phyloP scores from a whole-genome alignment of 92 coral and sea anemone species.

The Porites lobata region DNA sequence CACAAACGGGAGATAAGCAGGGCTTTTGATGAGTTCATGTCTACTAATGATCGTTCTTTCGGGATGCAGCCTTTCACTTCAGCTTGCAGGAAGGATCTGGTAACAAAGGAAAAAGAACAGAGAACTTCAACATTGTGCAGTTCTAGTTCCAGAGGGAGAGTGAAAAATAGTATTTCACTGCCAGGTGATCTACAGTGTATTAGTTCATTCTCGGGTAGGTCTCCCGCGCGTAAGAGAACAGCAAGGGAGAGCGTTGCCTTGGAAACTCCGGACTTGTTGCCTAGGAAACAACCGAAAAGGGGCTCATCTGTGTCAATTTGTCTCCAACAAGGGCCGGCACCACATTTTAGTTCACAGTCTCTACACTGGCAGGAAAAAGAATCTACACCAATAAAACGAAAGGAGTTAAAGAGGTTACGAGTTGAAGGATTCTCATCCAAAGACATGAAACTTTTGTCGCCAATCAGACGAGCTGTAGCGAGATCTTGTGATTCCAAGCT shows the following conservation, averaged over 20 bases:
- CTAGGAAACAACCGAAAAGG: constrained; percentile 26
- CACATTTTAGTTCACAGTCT: neutral
- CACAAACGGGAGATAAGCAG: neutral
- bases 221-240: neutral
- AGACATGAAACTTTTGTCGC: constrained; percentile 2
- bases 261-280: constrained; percentile 22
- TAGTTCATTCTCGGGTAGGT: neutral
- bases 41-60: neutral
- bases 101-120: neutral
- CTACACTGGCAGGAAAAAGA: neutral
- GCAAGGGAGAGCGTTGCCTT: constrained; percentile 22
- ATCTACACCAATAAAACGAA: constrained; percentile 21
- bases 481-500: neutral
- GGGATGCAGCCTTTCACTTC: no score
- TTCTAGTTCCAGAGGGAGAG: neutral
- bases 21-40: no score
- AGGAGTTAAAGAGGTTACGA: neutral
- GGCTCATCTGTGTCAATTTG: neutral
- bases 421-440: neutral
- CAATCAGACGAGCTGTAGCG: constrained; percentile 18
- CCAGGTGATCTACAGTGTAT: neutral
- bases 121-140: neutral
- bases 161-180: neutral
- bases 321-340: neutral
- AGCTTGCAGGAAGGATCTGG: neutral